A percentile compares a stretch with the other conserved stretches of the same genome.
Conservation (phyloP, 2,888 invertebrate genomes). For the Mesorhabditis belari region DNA sequence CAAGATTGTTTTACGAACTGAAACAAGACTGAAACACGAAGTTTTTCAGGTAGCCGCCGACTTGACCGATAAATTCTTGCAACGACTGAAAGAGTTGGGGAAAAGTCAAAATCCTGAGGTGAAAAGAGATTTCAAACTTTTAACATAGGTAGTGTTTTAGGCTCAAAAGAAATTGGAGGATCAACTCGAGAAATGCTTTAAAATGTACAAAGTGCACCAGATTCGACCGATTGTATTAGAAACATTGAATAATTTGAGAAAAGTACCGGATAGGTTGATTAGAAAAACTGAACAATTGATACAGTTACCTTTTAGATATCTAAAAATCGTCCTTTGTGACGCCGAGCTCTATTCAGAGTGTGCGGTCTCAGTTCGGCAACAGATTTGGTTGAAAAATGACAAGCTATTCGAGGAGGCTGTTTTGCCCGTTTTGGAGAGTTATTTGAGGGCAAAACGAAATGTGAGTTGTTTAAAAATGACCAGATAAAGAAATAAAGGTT, state of each 20-base stretch:
- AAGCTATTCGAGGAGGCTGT: constrained; percentile 2
- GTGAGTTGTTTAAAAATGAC: neutral
- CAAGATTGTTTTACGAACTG: too few species aligned
- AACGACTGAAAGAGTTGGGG: neutral
- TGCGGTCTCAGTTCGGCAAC: constrained; percentile 1
- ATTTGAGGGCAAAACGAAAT: neutral
- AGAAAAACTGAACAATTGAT: too few species aligned
- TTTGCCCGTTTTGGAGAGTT: neutral
- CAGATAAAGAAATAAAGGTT: too few species aligned
- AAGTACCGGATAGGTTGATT: constrained; percentile 1
- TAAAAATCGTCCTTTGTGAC: constrained; percentile 1
- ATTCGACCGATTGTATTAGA: constrained; percentile 7
- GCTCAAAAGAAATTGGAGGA: constrained; percentile 3
- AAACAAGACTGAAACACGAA: neutral
- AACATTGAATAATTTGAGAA: constrained; percentile 1
- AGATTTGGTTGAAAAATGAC: constrained; percentile 5
- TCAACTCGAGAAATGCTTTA: constrained; percentile 7
- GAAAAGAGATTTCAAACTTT: too few species aligned
- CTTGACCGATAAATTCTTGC: neutral
- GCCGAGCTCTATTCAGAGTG: constrained; percentile 7
- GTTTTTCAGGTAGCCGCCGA: neutral
- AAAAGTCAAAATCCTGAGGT: neutral
- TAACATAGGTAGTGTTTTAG: too few species aligned
- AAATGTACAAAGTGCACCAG: neutral
- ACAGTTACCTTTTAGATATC: constrained; percentile 9